Conservation (phyloP, 2,797 vertebrate genomes). For the Dermochelys coriacea region DNA sequence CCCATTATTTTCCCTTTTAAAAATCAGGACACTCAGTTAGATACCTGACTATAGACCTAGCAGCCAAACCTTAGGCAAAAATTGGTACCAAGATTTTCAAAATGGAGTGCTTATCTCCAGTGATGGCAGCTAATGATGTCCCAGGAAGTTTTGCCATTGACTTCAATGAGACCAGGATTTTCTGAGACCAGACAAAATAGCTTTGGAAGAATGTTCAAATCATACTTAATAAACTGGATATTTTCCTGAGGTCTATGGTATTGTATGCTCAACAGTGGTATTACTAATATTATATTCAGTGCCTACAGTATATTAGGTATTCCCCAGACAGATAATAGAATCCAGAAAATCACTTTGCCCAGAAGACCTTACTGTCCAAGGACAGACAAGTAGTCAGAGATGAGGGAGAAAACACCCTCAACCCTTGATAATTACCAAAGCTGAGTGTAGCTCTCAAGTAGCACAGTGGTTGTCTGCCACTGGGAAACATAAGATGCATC, state of each 20-base stretch:
- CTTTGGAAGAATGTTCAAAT: neutral
- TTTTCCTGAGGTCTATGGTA: neutral
- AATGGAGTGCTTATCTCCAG: neutral
- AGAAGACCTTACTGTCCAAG: constrained; percentile 27
- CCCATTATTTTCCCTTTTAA: neutral
- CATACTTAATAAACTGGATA: neutral
- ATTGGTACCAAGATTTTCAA: neutral
- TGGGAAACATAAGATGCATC: too few relatives aligned
- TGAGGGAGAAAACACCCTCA: neutral
- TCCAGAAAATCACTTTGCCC: constrained; percentile 3
- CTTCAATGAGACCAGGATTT: neutral
- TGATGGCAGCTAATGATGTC: fast-evolving
- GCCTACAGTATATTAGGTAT: neutral
- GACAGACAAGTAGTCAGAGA: constrained; percentile 14
- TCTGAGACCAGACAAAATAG: neutral
- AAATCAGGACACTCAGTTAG: neutral
- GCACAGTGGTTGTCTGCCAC: too few relatives aligned
- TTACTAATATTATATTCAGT: neutral
- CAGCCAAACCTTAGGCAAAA: neutral
- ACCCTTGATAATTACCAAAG: too few relatives aligned
- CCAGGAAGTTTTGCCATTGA: neutral
- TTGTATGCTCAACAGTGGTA: fast-evolving
- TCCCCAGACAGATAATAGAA: neutral
- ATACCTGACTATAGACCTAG: neutral
- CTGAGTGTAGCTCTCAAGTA: too few relatives aligned